Evolutionary conservation across 2,113 vertebrate genomes (phyloP), one percentile per base, ranked within the genome.

Genomic region (Ranitomeya variabilis): DNA sequence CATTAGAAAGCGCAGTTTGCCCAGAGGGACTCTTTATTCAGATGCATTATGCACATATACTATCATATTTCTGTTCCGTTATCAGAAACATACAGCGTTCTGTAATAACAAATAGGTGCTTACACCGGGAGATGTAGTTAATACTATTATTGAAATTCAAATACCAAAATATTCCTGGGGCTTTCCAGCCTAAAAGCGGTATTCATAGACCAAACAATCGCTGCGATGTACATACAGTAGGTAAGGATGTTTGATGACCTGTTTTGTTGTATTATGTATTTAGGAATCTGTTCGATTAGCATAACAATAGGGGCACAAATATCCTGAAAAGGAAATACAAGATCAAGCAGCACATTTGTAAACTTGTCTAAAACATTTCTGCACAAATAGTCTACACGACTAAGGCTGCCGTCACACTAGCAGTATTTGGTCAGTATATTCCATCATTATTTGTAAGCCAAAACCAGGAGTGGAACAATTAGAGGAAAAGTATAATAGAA

Each of bases 1-100:
- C 26, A 77, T 79, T 87, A 80, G 67, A 52, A 69, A 89, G 80
- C 60, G 23, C 45, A 78, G 87, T 52, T 76, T 74, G 45, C 87
- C 83, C 37, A 19, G 55, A 59, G 80, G 67, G 52, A 71, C 52
- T 60, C 52, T 80, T 88, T 71, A 7, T 80, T 60, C 26, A 82
- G 86, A 71, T 73, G 16, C 18, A 82, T 87, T 87, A 67, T 80
- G 64, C n/a, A 87, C 59, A 66, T 31, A 26, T 4, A 23, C 15
- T 76, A 77, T 74, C 76, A 60, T 26, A 66, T 78, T 79, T 87
- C 60, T 86, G 59, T 57, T 26, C 78, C 62, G 66, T 71, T 73
- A 74, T 87, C 16, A 16, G 54, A 59, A 81, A 59, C 55, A 60
- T 87, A 62, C 54, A 64, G 73, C 51, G 55, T 69, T 66, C 19